These are phyloP conservation scores for Ciconia stormi DNA, from an alignment of 2,113 vertebrate species.

Conservation along the genomic window DNA sequence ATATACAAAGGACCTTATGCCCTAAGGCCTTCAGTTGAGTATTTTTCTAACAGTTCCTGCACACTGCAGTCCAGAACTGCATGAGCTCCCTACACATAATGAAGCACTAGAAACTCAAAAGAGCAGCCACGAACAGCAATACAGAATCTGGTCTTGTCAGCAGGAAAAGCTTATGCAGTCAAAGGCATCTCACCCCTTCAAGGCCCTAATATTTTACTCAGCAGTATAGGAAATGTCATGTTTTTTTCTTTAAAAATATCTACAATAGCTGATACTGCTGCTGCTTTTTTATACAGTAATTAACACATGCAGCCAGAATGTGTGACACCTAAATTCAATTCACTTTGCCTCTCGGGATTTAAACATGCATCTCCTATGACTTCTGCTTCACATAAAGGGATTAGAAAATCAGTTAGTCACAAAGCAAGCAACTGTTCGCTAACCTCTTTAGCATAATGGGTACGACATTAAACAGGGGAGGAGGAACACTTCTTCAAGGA, in stretches of 20 bases:
- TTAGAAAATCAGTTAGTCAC: not conserved
- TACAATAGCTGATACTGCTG: not conserved
- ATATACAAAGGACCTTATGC: not conserved
- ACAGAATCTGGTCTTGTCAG: not conserved
- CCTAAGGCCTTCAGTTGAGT: not conserved
- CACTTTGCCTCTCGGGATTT: not conserved
- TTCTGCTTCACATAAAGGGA: not conserved
- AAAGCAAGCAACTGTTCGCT: not conserved
- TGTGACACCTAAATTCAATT: not conserved
- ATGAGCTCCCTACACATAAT: not conserved
- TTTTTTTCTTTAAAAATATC: not conserved
- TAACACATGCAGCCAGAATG: not conserved
- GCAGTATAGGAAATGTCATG: not conserved
- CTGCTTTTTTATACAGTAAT: not conserved
- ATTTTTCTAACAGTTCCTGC: not conserved
- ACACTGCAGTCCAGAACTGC: not conserved
- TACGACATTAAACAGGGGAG: not conserved
- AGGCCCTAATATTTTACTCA: not conserved
- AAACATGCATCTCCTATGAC: not conserved
- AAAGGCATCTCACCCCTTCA: not conserved
- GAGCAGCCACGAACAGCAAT: not conserved
- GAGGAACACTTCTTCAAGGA: not conserved
- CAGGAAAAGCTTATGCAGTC: not conserved
- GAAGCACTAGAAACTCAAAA: not conserved
- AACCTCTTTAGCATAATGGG: not conserved